phyloP scores from a whole-genome alignment of 2,888 invertebrate species.

The Nomada ruficornis region DNA sequence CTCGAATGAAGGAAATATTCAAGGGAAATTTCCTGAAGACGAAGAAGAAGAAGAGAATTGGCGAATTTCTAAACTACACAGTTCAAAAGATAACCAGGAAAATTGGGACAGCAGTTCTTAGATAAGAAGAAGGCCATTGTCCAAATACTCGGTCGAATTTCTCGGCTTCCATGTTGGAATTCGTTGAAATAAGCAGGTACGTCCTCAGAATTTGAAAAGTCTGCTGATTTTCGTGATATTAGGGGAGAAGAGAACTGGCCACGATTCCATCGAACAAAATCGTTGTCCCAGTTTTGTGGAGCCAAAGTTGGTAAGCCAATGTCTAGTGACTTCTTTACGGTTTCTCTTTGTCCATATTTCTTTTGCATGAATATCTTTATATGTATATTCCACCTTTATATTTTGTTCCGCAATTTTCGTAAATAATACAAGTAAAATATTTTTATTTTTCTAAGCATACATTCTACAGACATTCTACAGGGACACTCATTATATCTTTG shows the following conservation, averaged over 20 bases:
- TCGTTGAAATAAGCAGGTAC: not conserved
- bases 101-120: not conserved
- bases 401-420: too few species aligned
- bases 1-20: not conserved
- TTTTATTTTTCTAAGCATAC: too few species aligned
- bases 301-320: conserved; percentile 20
- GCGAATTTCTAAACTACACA: not conserved
- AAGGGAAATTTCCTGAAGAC: not conserved
- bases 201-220: not conserved
- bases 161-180: conserved; percentile 7
- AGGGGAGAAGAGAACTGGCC: not conserved
- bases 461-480: too few species aligned
- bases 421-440: too few species aligned
- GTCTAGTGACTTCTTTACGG: conserved; percentile 6
- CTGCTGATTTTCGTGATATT: not conserved
- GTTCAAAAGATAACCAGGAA: not conserved
- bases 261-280: conserved; percentile 14
- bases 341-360: not conserved
- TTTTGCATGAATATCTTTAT: too few species aligned
- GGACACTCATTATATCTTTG: too few species aligned
- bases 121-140: not conserved
- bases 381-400: too few species aligned
- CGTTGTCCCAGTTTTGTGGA: conserved; percentile 39
- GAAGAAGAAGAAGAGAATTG: not conserved
- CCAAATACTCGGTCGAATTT: conserved; percentile 7